Conservation (phyloP, 2,113 vertebrate species). For the Pomatorhinus ruficollis region DNA sequence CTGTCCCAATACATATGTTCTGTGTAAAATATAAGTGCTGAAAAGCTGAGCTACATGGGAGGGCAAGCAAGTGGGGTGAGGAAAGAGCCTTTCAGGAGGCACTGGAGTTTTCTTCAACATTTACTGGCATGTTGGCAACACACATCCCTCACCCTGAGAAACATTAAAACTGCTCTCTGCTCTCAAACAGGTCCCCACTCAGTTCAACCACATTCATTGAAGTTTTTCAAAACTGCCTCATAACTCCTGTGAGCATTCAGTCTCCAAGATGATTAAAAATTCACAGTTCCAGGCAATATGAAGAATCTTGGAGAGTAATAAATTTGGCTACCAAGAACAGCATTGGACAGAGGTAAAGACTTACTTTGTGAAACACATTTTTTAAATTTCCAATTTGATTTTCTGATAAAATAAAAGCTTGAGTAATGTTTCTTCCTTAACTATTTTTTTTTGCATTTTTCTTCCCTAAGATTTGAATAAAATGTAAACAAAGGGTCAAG, state of each 20-base stretch:
- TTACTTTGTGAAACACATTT: not conserved
- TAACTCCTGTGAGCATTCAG: not conserved
- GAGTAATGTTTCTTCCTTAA: not conserved
- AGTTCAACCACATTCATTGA: not conserved
- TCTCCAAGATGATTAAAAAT: not conserved
- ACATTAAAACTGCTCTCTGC: not conserved
- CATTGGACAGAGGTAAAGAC: not conserved
- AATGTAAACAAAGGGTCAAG: not conserved
- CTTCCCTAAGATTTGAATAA: not conserved
- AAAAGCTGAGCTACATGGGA: not conserved
- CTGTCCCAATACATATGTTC: not conserved
- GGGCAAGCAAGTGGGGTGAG: not conserved
- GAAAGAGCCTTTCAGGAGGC: not conserved
- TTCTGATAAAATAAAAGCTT: not conserved
- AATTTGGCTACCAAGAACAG: not conserved
- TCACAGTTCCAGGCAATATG: not conserved
- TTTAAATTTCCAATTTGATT: not conserved
- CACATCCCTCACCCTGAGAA: not conserved
- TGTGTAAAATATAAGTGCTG: not conserved
- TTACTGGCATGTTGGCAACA: not conserved
- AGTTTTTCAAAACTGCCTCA: not conserved
- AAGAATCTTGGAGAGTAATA: not conserved
- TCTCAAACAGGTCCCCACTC: not conserved
- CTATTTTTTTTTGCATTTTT: not conserved
- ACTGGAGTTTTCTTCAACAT: not conserved